A percentile compares a stretch with the other conserved stretches of the same genome.
phyloP scores from a whole-genome alignment of 2,888 invertebrate species.

The Tupiocoris notatus region DNA sequence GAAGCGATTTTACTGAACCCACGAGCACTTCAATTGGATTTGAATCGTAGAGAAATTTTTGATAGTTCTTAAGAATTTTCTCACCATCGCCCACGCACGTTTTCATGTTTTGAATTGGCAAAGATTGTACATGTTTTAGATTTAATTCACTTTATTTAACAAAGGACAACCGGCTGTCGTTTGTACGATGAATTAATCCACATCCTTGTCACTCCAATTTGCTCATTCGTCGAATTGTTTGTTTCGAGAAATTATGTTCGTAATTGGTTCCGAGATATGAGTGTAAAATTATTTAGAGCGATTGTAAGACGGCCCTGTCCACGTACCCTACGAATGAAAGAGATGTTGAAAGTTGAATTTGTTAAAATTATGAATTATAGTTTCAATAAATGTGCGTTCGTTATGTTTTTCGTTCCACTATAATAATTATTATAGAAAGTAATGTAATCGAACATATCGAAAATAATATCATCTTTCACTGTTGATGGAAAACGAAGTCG shows the following conservation, averaged over 20 bases:
- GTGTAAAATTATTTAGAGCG: no score
- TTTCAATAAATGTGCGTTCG: slow-evolving; percentile 38
- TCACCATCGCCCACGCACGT: not conserved
- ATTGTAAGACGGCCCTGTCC: not conserved
- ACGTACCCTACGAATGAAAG: slow-evolving; percentile 14
- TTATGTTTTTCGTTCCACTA: slow-evolving; percentile 34
- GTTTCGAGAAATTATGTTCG: no score
- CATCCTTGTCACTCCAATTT: not conserved
- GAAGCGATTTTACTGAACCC: no score
- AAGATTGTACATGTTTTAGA: no score
- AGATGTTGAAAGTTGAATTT: slow-evolving; percentile 12
- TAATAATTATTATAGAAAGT: not conserved
- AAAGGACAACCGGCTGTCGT: no score
- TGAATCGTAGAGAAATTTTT: no score
- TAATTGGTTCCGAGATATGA: no score
- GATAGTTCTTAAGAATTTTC: not conserved
- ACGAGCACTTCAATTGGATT: no score
- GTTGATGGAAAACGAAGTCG: slow-evolving; percentile 12
- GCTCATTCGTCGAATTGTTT: not conserved
- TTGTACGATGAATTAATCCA: no score
- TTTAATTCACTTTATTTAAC: no score
- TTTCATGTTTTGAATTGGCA: not conserved
- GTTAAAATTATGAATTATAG: slow-evolving; percentile 33
- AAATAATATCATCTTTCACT: slow-evolving; percentile 28
- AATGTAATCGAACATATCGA: slow-evolving; percentile 37